phyloP scores from a whole-genome alignment of 2,797 vertebrate genomes.

The Balearica regulorum region DNA sequence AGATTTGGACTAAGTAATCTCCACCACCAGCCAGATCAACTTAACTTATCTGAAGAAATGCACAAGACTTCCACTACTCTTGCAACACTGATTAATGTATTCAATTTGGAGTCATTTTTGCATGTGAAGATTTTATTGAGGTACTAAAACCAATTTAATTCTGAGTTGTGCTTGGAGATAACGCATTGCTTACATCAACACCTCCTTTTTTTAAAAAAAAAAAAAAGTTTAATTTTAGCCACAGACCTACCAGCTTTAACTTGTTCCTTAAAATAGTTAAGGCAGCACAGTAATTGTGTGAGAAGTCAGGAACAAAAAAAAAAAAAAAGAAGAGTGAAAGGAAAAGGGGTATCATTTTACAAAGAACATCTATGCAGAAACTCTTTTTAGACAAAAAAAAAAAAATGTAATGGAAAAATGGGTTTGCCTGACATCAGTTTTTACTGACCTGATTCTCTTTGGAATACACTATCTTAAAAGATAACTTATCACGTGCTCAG shows the following conservation, averaged over 20 bases:
- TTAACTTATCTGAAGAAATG: background rate
- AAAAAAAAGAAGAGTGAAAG: background rate
- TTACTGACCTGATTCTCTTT: slow-evolving; percentile 29
- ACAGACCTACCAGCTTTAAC: background rate
- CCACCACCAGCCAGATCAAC: background rate
- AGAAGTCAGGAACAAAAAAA: background rate
- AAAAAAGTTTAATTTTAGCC: background rate
- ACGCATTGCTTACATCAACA: background rate
- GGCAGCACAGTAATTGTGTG: background rate
- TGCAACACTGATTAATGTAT: background rate
- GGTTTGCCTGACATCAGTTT: background rate
- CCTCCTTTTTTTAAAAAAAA: background rate
- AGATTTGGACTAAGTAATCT: background rate
- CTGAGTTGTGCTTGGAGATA: background rate
- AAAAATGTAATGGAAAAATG: background rate
- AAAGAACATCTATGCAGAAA: background rate
- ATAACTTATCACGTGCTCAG: background rate
- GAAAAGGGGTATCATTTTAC: background rate
- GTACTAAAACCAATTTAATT: background rate
- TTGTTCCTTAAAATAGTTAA: background rate
- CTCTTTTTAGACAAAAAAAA: background rate
- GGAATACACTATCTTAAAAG: background rate
- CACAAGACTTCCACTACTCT: background rate
- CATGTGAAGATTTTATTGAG: background rate
- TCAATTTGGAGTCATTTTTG: background rate